phyloP scores from a whole-genome alignment of 2,797 vertebrate species.

The Silurus aristotelis region DNA sequence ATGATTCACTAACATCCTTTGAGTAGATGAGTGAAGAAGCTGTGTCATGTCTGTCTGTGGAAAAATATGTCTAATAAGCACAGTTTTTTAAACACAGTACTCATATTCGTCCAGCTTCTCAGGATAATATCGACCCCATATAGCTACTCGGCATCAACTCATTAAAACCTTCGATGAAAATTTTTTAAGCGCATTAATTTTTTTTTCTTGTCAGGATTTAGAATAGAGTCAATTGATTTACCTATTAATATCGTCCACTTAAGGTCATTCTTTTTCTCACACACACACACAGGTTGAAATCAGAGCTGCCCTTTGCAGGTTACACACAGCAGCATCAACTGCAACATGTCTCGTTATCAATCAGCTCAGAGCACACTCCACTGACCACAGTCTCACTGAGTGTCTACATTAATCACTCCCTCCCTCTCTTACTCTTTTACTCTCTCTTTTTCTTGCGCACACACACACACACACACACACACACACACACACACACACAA shows the following conservation, averaged over 20 bases:
- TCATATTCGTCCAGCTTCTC: background rate
- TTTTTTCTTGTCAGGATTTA: background rate
- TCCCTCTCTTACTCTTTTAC: background rate
- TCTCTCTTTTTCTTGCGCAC: background rate
- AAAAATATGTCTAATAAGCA: background rate
- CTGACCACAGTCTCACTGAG: slow-evolving; percentile 23
- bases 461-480: slow-evolving; percentile 5
- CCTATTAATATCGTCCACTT: background rate
- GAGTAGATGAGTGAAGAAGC: background rate
- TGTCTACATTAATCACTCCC: slow-evolving; percentile 3
- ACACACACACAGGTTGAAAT: background rate
- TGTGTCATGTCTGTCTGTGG: background rate
- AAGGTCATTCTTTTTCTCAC: background rate
- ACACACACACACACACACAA: background rate
- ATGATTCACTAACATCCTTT: background rate
- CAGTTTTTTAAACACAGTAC: background rate
- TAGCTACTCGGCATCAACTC: background rate
- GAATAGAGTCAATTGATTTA: background rate
- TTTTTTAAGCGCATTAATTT: background rate
- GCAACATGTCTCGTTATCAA: slow-evolving; percentile 33
- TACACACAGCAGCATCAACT: slow-evolving; percentile 20
- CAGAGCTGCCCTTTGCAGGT: slow-evolving; percentile 12
- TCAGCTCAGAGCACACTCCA: slow-evolving; percentile 42
- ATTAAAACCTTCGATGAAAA: background rate
- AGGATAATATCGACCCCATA: background rate